Conservation (phyloP, 2,888 invertebrate genomes). For the Coelogynopora nodosa region DNA sequence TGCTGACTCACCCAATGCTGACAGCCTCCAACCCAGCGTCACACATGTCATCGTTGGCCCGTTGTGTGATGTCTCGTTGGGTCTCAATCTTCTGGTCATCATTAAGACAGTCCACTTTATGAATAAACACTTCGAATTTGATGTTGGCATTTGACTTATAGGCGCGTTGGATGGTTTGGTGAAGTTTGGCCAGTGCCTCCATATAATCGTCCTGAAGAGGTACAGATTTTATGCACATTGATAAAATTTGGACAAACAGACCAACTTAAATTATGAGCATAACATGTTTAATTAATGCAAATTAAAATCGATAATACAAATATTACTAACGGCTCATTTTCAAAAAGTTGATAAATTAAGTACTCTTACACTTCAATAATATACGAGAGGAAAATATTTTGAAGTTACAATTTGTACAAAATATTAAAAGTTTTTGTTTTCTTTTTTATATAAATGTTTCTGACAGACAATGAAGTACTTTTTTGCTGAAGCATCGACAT, state of each 20-base stretch:
- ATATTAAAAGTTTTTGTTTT: too few relatives aligned
- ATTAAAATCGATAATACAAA: too few relatives aligned
- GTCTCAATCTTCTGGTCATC: conserved; percentile 99
- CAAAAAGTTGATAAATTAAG: too few relatives aligned
- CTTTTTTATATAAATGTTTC: too few relatives aligned
- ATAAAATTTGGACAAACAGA: background rate
- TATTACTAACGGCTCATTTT: too few relatives aligned
- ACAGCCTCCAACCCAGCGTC: conserved; percentile 70
- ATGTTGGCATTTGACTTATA: conserved; percentile 91
- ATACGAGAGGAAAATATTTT: too few relatives aligned
- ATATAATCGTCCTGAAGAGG: conserved; percentile 82
- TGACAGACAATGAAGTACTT: too few relatives aligned
- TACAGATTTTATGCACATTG: too few relatives aligned
- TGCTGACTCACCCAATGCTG: conserved; percentile 54
- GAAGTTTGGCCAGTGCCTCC: conserved; percentile 86
- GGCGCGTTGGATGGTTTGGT: conserved; percentile 86
- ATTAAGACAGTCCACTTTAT: conserved; percentile 96
- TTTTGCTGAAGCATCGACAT: too few relatives aligned
- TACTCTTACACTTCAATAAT: too few relatives aligned
- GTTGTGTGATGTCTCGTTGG: conserved; percentile 92
- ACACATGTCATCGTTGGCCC: conserved; percentile 86
- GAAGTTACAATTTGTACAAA: too few relatives aligned
- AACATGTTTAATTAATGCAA: too few relatives aligned
- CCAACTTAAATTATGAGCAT: background rate
- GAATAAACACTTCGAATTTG: conserved; percentile 94